A percentile compares a stretch with the other conserved stretches of the same genome.
Conservation (phyloP, 2,113 vertebrate species). For the Apaloderma vittatum region DNA sequence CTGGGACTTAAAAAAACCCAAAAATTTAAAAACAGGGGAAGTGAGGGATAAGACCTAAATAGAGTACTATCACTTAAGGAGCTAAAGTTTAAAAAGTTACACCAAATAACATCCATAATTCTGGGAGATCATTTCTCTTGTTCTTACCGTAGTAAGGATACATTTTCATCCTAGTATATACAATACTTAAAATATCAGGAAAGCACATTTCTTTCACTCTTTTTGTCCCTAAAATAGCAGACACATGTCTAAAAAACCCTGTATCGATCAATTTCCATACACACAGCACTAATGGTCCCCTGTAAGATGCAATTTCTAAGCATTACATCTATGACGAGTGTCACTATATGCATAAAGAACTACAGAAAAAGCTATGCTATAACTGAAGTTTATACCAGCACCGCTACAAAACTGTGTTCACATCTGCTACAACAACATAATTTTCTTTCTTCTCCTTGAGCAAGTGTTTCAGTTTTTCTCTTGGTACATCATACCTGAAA, state of each 20-base stretch:
- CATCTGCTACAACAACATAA: rapidly evolving
- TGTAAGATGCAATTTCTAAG: background rate
- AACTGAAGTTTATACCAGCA: background rate
- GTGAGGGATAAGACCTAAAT: background rate
- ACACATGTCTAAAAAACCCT: background rate
- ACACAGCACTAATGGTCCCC: background rate
- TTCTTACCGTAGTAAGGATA: background rate
- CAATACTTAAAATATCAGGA: background rate
- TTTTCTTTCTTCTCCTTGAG: background rate
- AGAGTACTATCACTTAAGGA: background rate
- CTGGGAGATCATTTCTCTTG: background rate
- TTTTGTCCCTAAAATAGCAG: background rate
- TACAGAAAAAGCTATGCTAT: background rate
- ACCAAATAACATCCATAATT: background rate
- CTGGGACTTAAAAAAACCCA: background rate
- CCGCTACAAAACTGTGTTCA: background rate
- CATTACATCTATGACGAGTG: background rate
- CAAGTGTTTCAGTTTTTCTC: background rate
- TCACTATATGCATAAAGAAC: background rate
- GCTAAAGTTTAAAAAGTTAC: background rate
- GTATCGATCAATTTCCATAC: background rate
- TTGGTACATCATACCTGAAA: slow-evolving; percentile 85
- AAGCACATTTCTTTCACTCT: background rate
- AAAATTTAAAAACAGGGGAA: no score
- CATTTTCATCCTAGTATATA: background rate